Evolutionary conservation across 2,888 invertebrate species (phyloP), one percentile per base, ranked within the genome.

Genomic region (Thecophora atra): DNA sequence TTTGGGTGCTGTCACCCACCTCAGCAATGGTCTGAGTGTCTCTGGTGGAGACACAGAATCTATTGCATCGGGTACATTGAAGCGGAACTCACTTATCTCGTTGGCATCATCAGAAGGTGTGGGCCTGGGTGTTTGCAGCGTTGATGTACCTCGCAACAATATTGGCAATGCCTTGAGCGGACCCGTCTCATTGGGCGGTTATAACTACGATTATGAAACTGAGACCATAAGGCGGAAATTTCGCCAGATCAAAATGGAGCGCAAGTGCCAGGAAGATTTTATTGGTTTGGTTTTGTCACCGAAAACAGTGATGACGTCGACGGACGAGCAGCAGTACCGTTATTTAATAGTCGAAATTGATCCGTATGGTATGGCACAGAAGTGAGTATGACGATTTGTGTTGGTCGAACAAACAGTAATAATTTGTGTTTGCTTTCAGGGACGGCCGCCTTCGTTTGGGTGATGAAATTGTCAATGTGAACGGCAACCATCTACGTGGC

Each of bases 381-480:
- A 82, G 86, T 86, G 76, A 83, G 83, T 82, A 74, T 7, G 8
- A 3, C 21, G 63, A 37, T 8, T 6, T 37, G 37, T 37, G 37
- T 37, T 37, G 11, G 37, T n/a, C 26, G 24, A 60, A 6, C 11
- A 8, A 37, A 37, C 37, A 37, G 6, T 8, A 2, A n/a, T n/a
- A 0, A 47, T 4, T 37, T 63, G 5, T 19, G 19, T 66, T 28
- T 26, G 11, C 52, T 71, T 87, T 71, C 82, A 93, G 94, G 86
- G 94, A 95, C 84, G 94, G 94, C 24, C 90, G 94, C 79, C 89
- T 97, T 74, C 89, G 91, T 79, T 89, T 94, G 73, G 95, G 95
- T 17, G 97, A 97, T 86, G 95, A 96, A 89, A 93, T 97, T 76
- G 92, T 96, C 15, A 94, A 94, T 86, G 93, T 96, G 42, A 96